Percentiles rank a stretch among this genome's conserved stretches.
These are phyloP conservation scores for Ciconia boyciana DNA, from an alignment of 2,113 vertebrate genomes.

Conservation along the genomic window DNA sequence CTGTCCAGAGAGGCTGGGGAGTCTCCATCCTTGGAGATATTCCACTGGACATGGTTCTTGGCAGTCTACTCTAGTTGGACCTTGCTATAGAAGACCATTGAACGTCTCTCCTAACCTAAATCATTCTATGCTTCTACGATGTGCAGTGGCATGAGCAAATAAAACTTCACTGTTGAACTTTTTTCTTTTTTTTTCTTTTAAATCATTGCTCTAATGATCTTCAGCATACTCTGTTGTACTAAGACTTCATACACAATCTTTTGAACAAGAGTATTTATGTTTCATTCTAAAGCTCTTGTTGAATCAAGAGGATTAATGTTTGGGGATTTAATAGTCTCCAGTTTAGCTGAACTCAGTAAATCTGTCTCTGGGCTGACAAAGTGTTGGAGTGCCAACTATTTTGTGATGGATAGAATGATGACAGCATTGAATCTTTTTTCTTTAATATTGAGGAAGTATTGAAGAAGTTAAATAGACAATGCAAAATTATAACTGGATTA, in stretches of 20 bases:
- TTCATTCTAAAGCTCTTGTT: neutral
- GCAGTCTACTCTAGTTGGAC: neutral
- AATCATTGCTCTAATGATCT: neutral
- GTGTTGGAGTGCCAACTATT: neutral
- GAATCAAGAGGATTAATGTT: slow-evolving; percentile 32
- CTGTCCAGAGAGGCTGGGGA: neutral
- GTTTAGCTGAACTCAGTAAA: slow-evolving; percentile 28
- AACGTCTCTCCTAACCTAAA: neutral
- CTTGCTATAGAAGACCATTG: neutral
- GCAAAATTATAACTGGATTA: neutral
- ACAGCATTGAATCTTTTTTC: neutral
- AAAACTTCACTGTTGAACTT: neutral
- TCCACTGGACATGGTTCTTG: neutral
- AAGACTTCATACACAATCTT: neutral
- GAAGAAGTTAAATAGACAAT: neutral
- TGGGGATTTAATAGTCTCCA: neutral
- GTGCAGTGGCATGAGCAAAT: neutral
- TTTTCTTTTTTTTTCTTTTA: neutral
- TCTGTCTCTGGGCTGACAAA: neutral
- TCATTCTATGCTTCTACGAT: neutral
- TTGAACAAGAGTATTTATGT: neutral
- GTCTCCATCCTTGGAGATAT: neutral
- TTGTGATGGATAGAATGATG: neutral
- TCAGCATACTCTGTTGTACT: neutral
- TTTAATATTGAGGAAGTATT: neutral